Conservation (phyloP, 2,113 vertebrate species). For the Saguinus midas region DNA sequence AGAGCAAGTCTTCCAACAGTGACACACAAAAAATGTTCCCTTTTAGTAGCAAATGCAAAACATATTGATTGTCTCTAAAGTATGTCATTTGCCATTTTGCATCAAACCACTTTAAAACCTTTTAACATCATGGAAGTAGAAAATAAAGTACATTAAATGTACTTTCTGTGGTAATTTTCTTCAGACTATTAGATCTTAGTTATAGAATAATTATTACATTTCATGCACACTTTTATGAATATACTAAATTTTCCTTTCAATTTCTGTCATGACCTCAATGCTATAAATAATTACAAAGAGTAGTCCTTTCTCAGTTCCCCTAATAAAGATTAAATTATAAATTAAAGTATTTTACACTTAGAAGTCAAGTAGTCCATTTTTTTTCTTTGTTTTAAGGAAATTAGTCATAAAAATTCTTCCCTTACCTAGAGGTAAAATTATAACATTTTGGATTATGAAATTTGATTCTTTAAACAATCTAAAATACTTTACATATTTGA, state of each 20-base stretch:
- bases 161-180: constrained; percentile 74
- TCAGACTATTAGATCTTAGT: constrained; percentile 59
- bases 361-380: constrained; percentile 51
- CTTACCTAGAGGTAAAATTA: not conserved
- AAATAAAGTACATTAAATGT: constrained; percentile 61
- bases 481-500: not conserved
- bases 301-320: constrained; percentile 42
- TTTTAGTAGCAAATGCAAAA: constrained; percentile 75
- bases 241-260: constrained; percentile 47
- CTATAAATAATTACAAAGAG: constrained; percentile 46
- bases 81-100: constrained; percentile 78
- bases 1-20: constrained; percentile 13
- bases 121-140: constrained; percentile 77
- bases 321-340: constrained; percentile 20
- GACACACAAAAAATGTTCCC: constrained; percentile 58
- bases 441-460: constrained; percentile 1
- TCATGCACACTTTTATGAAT: constrained; percentile 49
- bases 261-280: constrained; percentile 18
- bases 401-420: constrained; percentile 23
- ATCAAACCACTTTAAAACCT: constrained; percentile 76
- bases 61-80: constrained; percentile 79
- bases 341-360: constrained; percentile 18
- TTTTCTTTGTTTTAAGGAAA: constrained; percentile 30
- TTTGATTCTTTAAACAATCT: constrained; percentile 35
- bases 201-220: constrained; percentile 68